These are phyloP conservation scores for Otis tarda DNA, from an alignment of 2,113 vertebrate species.

Conservation along the genomic window DNA sequence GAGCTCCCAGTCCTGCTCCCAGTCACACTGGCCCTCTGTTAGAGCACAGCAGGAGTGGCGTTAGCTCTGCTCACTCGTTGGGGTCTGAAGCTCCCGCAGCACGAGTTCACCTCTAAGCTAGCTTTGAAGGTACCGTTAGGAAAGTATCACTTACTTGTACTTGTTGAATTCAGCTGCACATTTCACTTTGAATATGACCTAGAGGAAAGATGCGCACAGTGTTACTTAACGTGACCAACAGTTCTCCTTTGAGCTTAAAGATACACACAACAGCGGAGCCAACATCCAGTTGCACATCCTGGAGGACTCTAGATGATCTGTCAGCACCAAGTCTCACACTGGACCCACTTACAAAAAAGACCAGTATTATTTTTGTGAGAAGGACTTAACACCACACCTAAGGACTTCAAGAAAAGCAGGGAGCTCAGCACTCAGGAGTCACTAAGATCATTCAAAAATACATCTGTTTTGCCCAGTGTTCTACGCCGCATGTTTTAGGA, in stretches of 20 bases:
- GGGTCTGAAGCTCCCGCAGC: background rate
- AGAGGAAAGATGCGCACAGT: conserved; percentile 13
- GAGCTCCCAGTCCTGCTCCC: background rate
- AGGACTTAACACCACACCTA: background rate
- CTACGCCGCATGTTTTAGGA: background rate
- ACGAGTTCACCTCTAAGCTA: background rate
- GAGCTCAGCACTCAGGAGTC: background rate
- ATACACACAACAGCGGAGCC: background rate
- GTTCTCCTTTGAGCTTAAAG: background rate
- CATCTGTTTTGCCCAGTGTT: background rate
- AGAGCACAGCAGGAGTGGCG: background rate
- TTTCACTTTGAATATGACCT: conserved; percentile 98
- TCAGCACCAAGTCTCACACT: background rate
- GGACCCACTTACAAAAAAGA: background rate
- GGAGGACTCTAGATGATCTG: background rate
- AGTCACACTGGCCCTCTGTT: background rate
- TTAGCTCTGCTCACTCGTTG: background rate
- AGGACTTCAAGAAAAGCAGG: background rate
- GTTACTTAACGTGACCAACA: background rate
- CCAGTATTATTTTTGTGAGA: background rate
- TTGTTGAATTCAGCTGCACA: conserved; percentile 95
- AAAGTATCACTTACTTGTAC: conserved; percentile 87
- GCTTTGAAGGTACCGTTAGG: background rate
- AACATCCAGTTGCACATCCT: background rate
- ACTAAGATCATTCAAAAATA: background rate